phyloP scores from a whole-genome alignment of 2,888 invertebrate species.

The Cotesia congregata region DNA sequence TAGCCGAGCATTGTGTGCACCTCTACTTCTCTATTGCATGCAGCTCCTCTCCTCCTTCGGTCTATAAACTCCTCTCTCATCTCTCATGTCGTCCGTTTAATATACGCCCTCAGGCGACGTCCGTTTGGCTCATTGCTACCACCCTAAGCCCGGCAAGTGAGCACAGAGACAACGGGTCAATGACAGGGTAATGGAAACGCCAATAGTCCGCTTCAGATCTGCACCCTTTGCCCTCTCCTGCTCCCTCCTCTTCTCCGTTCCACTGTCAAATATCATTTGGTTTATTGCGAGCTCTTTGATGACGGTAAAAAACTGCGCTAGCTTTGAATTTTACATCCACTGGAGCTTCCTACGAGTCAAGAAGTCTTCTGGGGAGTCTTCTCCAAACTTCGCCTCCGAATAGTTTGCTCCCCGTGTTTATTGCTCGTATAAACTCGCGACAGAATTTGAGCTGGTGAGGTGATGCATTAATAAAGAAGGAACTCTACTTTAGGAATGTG shows the following conservation, averaged over 20 bases:
- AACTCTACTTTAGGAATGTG: no score
- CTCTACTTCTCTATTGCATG: slow-evolving; percentile 7
- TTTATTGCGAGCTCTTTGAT: neutral
- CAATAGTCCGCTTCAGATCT: slow-evolving; percentile 31
- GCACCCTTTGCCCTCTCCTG: neutral
- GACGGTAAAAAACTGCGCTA: neutral
- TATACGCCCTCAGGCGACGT: slow-evolving; percentile 35
- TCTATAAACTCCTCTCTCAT: slow-evolving; percentile 17
- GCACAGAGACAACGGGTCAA: slow-evolving; percentile 35
- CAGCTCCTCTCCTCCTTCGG: neutral
- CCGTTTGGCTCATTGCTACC: slow-evolving; percentile 35
- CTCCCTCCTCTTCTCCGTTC: neutral
- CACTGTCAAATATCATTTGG: neutral
- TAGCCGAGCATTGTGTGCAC: slow-evolving; percentile 33
- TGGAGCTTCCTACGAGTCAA: no score
- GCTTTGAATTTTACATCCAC: neutral
- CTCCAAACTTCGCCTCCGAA: no score
- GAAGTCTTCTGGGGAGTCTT: no score
- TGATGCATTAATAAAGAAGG: no score
- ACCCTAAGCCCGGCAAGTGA: slow-evolving; percentile 9
- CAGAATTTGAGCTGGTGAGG: no score
- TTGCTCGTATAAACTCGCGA: no score
- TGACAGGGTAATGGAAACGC: slow-evolving; percentile 41
- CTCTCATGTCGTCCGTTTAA: slow-evolving; percentile 34
- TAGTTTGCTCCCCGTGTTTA: no score